Percentiles rank a stretch among this genome's conserved stretches.
Conservation (phyloP, 2,797 vertebrate genomes). For the Champsocephalus esox region DNA sequence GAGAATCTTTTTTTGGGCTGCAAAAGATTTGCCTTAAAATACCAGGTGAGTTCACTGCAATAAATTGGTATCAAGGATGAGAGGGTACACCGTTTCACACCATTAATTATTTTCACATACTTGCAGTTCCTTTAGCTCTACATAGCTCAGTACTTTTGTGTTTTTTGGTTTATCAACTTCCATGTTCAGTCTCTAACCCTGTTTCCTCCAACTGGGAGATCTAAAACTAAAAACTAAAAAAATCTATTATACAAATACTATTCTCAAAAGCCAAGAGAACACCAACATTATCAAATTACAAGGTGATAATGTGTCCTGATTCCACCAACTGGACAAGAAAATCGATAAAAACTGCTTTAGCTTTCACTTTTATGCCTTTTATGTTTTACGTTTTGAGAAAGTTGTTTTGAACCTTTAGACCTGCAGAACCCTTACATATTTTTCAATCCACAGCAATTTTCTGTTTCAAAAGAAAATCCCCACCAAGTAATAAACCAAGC, state of each 20-base stretch:
- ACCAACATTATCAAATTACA: background rate
- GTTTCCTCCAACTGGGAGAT: background rate
- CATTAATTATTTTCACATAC: too few species aligned
- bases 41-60: background rate
- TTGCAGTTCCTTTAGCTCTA: background rate
- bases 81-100: background rate
- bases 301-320: background rate
- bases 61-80: background rate
- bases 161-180: background rate
- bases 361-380: background rate
- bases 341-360: background rate
- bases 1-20: background rate
- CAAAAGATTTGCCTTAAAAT: background rate
- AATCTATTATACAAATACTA: background rate
- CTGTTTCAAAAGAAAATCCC: conserved; percentile 21
- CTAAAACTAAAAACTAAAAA: background rate
- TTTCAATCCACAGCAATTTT: background rate
- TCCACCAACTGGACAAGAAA: background rate
- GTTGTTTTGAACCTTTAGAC: background rate
- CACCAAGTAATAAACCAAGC: conserved; percentile 3
- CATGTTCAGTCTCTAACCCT: background rate
- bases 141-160: background rate
- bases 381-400: background rate
- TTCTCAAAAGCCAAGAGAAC: background rate
- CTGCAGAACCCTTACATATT: background rate